Evolutionary conservation across 2,888 invertebrate species (phyloP), one percentile per base, ranked within the genome.

Genomic region (Malachius bipustulatus): DNA sequence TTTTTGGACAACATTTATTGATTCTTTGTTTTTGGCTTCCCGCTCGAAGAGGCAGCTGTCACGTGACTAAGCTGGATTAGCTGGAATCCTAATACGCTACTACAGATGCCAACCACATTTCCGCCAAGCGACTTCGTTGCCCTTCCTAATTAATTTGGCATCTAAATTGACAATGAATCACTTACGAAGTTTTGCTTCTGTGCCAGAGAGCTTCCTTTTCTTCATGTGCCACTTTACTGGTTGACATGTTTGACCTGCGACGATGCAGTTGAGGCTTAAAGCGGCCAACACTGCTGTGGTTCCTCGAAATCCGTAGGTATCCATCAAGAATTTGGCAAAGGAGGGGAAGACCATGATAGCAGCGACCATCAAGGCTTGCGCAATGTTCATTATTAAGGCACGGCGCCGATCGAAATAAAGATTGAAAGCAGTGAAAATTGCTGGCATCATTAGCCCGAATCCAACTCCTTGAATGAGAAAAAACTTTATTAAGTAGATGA

Each of bases 381-480:
- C 72, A 8, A 76, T 68, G 37, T 79, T 76, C 78, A 82, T 82
- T 66, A 82, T 76, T 34, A 77, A 67, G 0, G 77, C 75, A 4
- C 81, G 66, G 49, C 70, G 76, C 48, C 72, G 71, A 0, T 75
- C 71, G 49, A 83, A 83, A 49, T 81, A 83, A 41, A 74, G 71
- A 48, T 83, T 82, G 48, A 84, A 79, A 4, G 77, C 75, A 2
- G 81, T 77, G 45, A 77, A 79, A 30, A 75, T 70, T 2, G 82
- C 71, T 24, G 82, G 81, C 40, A 82, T 66, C 64, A 82, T 75
- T 0, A 82, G 62, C 0, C 83, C 83, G 35, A 80, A 73, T 4
- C 80, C 82, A 9, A 76, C 61, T 11, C 82, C 83, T 73, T 64
- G 52, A 24, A 59, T 36, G 8, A 57, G 47, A 40, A 42, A 34